phyloP scores from a whole-genome alignment of 2,888 invertebrate species.

The Metallyticus violacea region DNA sequence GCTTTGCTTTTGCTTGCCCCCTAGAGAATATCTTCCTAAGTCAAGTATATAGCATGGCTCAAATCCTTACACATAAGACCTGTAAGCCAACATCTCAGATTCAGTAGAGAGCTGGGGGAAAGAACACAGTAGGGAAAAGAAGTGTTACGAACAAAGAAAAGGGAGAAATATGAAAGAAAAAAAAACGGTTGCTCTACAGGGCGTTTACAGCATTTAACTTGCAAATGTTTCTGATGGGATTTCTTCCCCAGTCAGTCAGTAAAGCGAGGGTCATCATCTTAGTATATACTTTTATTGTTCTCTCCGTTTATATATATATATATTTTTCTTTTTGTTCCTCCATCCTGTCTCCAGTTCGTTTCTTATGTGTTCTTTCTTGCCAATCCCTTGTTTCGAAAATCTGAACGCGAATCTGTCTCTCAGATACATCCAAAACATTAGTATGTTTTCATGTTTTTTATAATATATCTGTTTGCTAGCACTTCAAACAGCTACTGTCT shows the following conservation, averaged over 20 bases:
- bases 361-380: not conserved
- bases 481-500: too few relatives aligned
- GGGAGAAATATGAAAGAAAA: slow-evolving; percentile 41
- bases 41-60: not conserved
- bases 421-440: too few relatives aligned
- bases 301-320: not conserved
- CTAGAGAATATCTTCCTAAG: not conserved
- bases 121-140: slow-evolving; percentile 37
- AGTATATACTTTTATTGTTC: slow-evolving; percentile 15
- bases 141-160: slow-evolving; percentile 28
- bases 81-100: not conserved
- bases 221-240: slow-evolving; percentile 44
- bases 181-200: slow-evolving; percentile 44
- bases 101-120: not conserved
- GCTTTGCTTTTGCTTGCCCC: slow-evolving; percentile 12
- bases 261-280: slow-evolving; percentile 26
- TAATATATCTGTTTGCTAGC: too few relatives aligned
- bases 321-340: not conserved
- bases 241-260: slow-evolving; percentile 3
- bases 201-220: slow-evolving; percentile 52
- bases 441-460: too few relatives aligned
- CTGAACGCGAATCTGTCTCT: too few relatives aligned
- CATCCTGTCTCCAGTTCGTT: not conserved
- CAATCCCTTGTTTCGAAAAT: too few relatives aligned
- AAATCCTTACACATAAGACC: slow-evolving; percentile 6